Percentiles rank a stretch among this genome's conserved stretches.
phyloP scores from a whole-genome alignment of 2,888 invertebrate genomes.

The Julus scanicus region DNA sequence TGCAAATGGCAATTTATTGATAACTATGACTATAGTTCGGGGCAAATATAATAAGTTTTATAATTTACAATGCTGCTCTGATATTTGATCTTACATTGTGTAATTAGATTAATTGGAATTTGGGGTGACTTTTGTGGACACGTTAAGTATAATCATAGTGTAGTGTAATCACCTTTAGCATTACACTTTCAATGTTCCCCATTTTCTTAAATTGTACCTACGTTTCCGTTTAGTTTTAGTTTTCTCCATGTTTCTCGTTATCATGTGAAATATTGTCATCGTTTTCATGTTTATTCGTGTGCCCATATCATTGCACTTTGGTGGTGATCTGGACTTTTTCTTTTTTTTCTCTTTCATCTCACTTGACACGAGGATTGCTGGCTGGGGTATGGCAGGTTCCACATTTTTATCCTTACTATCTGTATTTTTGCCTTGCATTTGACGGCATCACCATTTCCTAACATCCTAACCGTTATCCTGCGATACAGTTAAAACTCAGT shows the following conservation, averaged over 20 bases:
- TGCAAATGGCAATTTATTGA: too few relatives aligned
- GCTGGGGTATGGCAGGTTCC: slow-evolving; percentile 64
- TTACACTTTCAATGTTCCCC: neutral
- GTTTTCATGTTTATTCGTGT: slow-evolving; percentile 31
- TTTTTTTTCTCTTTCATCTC: slow-evolving; percentile 59
- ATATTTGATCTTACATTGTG: too few relatives aligned
- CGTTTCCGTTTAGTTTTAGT: neutral
- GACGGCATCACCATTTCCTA: neutral
- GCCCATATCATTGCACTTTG: slow-evolving; percentile 52
- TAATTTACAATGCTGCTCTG: too few relatives aligned
- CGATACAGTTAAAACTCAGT: neutral
- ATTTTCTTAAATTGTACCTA: neutral
- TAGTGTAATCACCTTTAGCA: too few relatives aligned
- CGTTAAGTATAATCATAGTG: too few relatives aligned
- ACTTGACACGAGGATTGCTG: slow-evolving; percentile 72
- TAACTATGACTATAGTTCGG: too few relatives aligned
- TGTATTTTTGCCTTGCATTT: neutral
- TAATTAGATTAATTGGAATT: too few relatives aligned
- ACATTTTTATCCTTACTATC: slow-evolving; percentile 6
- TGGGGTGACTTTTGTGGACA: too few relatives aligned
- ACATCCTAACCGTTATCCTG: neutral
- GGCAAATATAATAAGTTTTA: too few relatives aligned
- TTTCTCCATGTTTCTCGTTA: too few relatives aligned
- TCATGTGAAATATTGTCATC: neutral
- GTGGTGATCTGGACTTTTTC: slow-evolving; percentile 57